Evolutionary conservation across 2,113 vertebrate species (phyloP).

Genomic region (Alligator sinensis): DNA sequence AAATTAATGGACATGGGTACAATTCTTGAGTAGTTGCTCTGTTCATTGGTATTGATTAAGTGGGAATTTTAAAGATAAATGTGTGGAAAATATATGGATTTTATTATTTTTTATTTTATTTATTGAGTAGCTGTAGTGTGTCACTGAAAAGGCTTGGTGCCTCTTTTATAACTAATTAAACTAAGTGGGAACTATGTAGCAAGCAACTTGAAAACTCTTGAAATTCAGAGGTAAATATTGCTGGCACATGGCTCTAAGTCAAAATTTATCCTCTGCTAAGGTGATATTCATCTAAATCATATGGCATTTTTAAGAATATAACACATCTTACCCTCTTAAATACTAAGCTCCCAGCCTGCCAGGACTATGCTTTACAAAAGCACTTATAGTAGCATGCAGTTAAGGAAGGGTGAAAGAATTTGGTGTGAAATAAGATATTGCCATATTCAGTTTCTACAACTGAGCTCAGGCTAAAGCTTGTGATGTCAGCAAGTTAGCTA

Average conservation of each 20-base stretch:
- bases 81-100: conserved; percentile 27
- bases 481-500: not conserved
- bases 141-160: not conserved
- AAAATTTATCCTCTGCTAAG: conserved; percentile 1
- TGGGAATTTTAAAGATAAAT: conserved; percentile 39
- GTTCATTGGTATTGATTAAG: conserved; percentile 43
- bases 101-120: conserved; percentile 40
- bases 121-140: not conserved
- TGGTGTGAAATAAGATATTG: not conserved
- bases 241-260: not conserved
- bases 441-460: not conserved
- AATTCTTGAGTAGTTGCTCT: conserved; percentile 41
- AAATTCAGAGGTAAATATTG: conserved; percentile 1
- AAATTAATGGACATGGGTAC: conserved; percentile 38
- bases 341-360: not conserved
- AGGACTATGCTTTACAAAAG: not conserved
- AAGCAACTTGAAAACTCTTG: conserved; percentile 9
- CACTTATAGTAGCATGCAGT: not conserved
- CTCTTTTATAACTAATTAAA: conserved; percentile 20
- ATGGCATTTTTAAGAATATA: not conserved
- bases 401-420: not conserved
- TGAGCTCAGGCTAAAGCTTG: not conserved
- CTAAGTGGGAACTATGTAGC: not conserved
- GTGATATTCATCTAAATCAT: not conserved
- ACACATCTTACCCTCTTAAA: not conserved